These are phyloP conservation scores for Pristiophorus japonicus DNA, from an alignment of 2,113 vertebrate species.

Conservation along the genomic window DNA sequence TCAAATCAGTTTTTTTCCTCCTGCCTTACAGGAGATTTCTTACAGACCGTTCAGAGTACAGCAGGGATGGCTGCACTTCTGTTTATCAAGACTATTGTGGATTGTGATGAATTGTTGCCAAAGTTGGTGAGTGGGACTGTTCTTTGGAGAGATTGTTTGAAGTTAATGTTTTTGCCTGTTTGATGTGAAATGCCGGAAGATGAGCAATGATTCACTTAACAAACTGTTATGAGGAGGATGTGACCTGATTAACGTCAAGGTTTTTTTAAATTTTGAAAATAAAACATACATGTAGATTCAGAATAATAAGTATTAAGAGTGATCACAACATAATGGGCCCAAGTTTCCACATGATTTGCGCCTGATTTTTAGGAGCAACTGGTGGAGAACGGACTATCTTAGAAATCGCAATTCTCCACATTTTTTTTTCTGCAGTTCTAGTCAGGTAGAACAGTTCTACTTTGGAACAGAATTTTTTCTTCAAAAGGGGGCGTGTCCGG, in stretches of 20 bases:
- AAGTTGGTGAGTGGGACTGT: slow-evolving; percentile 63
- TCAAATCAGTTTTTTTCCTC: neutral
- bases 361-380: too few species aligned
- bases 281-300: neutral
- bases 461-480: too few species aligned
- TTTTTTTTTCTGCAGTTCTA: too few species aligned
- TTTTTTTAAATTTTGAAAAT: neutral
- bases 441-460: too few species aligned
- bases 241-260: neutral
- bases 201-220: neutral
- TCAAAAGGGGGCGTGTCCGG: too few species aligned
- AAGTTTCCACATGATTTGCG: too few species aligned
- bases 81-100: slow-evolving; percentile 68
- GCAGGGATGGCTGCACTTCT: slow-evolving; percentile 81
- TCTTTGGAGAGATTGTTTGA: neutral
- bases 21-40: slow-evolving; percentile 63
- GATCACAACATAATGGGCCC: neutral
- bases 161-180: neutral
- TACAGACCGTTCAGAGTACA: slow-evolving; percentile 80
- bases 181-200: neutral
- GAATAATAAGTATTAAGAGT: neutral
- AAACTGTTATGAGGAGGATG: neutral
- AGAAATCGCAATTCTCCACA: too few species aligned
- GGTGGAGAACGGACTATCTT: too few species aligned
- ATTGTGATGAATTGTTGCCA: slow-evolving; percentile 63